phyloP scores from a whole-genome alignment of 1,140 invertebrate genomes.

The Medauroidea extradentata region DNA sequence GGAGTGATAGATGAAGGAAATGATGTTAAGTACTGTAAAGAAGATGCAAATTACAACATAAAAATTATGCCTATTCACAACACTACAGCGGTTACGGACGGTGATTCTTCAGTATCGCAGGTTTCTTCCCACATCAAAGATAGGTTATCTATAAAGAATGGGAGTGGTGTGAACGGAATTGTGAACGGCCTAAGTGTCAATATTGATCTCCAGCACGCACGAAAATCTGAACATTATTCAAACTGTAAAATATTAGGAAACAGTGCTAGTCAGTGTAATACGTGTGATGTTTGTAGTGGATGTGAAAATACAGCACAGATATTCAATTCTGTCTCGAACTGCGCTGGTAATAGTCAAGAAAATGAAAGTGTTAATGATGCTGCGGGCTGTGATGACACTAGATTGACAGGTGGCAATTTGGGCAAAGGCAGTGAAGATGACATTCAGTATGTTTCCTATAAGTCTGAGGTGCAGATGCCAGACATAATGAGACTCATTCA shows the following conservation, averaged over 20 bases:
- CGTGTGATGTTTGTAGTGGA: constrained; percentile 10
- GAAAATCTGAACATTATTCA: not conserved
- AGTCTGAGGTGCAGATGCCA: constrained; percentile 88
- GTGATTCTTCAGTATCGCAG: not conserved
- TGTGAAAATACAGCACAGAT: not conserved
- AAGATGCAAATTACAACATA: too few relatives aligned
- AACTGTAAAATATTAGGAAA: constrained; percentile 5
- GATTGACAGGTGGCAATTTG: not conserved
- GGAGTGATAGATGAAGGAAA: too few relatives aligned
- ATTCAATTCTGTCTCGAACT: constrained; percentile 9
- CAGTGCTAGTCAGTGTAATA: constrained; percentile 17
- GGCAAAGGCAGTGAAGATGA: constrained; percentile 13
- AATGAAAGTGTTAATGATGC: constrained; percentile 9
- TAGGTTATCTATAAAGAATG: constrained; percentile 10
- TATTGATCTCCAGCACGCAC: constrained; percentile 3
- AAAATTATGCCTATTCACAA: too few relatives aligned
- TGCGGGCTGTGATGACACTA: not conserved
- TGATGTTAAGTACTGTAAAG: too few relatives aligned
- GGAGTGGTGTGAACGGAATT: constrained; percentile 16
- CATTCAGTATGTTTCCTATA: constrained; percentile 70
- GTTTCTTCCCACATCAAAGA: constrained; percentile 12
- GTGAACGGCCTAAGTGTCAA: constrained; percentile 17
- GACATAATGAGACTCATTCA: constrained; percentile 98
- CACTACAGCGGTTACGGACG: too few relatives aligned
- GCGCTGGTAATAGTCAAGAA: constrained; percentile 1